Percentiles rank a stretch among this genome's conserved stretches.
phyloP scores from a whole-genome alignment of 2,888 invertebrate species.

The Octodonta nipae region DNA sequence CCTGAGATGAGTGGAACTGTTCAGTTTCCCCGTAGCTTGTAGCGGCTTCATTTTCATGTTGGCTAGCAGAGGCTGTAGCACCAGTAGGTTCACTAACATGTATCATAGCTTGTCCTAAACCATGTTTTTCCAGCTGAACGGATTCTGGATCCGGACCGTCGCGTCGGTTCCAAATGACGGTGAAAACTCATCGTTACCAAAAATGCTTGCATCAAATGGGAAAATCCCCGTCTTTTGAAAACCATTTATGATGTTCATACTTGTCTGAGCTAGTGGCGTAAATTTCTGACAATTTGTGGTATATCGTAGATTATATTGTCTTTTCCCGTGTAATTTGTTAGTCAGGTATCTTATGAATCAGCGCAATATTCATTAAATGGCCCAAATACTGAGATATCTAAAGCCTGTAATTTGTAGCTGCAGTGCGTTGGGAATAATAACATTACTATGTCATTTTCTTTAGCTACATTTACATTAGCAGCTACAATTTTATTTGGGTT shows the following conservation, averaged over 20 bases:
- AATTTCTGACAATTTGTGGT: not conserved
- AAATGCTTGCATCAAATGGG: conserved; percentile 6
- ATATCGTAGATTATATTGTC: not conserved
- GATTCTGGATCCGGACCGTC: not conserved
- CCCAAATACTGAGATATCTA: not conserved
- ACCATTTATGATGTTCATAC: conserved; percentile 4
- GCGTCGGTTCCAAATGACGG: conserved; percentile 2
- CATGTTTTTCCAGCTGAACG: not conserved
- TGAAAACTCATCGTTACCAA: conserved; percentile 6
- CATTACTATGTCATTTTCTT: not conserved
- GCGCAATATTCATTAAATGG: not conserved
- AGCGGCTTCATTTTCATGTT: not conserved
- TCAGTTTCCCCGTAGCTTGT: not conserved
- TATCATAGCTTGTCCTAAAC: conserved; percentile 1
- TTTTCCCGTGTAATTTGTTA: not conserved
- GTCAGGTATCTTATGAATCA: not conserved
- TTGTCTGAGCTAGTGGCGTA: conserved; percentile 9
- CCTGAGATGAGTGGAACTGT: too few species aligned
- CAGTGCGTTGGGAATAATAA: conserved; percentile 1
- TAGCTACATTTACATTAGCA: conserved; percentile 1
- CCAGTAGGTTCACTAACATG: not conserved
- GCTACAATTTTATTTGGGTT: not conserved
- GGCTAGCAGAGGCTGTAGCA: not conserved
- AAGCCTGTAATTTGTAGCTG: too few species aligned
- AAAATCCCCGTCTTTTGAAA: conserved; percentile 5